Base-by-base conservation (phyloP, 2,113 vertebrate genomes). In the Channa maculata region DNA sequence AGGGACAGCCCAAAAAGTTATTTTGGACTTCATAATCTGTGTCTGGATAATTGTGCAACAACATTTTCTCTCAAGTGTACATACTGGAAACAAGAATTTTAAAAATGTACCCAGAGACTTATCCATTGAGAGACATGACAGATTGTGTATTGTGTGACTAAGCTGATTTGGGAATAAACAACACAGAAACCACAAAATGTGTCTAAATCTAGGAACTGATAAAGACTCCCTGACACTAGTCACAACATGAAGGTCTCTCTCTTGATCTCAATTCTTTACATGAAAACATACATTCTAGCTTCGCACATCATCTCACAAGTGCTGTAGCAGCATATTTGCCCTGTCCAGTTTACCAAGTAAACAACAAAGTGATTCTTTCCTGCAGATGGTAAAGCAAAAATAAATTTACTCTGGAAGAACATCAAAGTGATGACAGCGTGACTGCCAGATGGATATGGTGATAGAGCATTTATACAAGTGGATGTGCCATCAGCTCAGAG, bases 391-490 rank as follows among this genome's bases (percentile, higher is more conserved):
- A 62, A 74, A 71, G 58, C 43, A 71, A 71, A 24, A 69, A 70
- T 14, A 33, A 38, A 43, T 44, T 48, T 15, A 71, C 53, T 50
- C 55, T 15, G 6, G 43, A 68, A 49, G 51, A 50, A 41, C 41
- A 63, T 50, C 44, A 37, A 77, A n/a, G 41, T 82, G 58, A 68
- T 59, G 61, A 71, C 46, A 43, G 8, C 39, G 39, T 65, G 34
- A 78, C 53, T 78, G 36, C 62, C 58, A 73, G 71, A 81, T 79
- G 61, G 68, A 71, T 75, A 37, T 41, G 65, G 58, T 60, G 68
- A 87, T 33, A 60, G 49, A 55, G 54, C 34, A 59, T 72, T 79
- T 69, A 73, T 64, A 75, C 46, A 79, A 66, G 50, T 46, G 34
- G 43, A 66, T 50, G 44, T 71, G 79, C 45, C 71, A 74, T 68